Evolutionary conservation across 2,797 vertebrate genomes (phyloP), one percentile per base, ranked within the genome.

Genomic region (Luscinia megarhynchos): DNA sequence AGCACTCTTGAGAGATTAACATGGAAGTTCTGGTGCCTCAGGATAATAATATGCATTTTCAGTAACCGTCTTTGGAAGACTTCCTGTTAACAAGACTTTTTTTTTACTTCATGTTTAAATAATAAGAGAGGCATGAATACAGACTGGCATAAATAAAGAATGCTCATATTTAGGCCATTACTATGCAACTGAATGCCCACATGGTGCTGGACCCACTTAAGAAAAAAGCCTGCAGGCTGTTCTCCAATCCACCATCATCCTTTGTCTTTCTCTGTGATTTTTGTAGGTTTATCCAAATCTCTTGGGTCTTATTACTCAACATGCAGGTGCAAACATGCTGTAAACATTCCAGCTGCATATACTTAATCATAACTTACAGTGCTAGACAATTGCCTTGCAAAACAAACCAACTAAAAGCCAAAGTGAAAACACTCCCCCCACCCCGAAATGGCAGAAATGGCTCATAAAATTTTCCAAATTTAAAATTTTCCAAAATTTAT

Each of bases 251-350:
- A 19, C 15, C 7, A 0, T 40, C 64, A 24, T 66, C 18, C 41
- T 94, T 73, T 83, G 75, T 74, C n/a, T 77, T 84, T 74, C 40
- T 79, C n/a, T 48, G 26, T 88, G 38, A 68, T 59, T 92, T 93
- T 69, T 75, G 36, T 92, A 90, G 36, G 57, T 92, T 95, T 94
- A 93, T 62, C 69, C 69, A 87, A 85, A 88, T 76, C 85, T 96
- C 77, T 55, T 62, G 89, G 20, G 79, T 54, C 70, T 91, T 93
- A 69, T 90, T 91, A 77, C 69, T 68, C 76, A 89, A 62, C 26
- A 26, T 76, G 85, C 93, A 92, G 72, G 82, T 93, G 91, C 69
- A 93, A 93, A 86, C 73, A 87, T 18, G 62, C 55, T 84, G 69
- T 46, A 90, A 94, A 94, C 45, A 70, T 87, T 93, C 89, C 95